A percentile compares a stretch with the other conserved stretches of the same genome.
phyloP scores from a whole-genome alignment of 2,888 invertebrate species.

The Xanthorhoe designata region DNA sequence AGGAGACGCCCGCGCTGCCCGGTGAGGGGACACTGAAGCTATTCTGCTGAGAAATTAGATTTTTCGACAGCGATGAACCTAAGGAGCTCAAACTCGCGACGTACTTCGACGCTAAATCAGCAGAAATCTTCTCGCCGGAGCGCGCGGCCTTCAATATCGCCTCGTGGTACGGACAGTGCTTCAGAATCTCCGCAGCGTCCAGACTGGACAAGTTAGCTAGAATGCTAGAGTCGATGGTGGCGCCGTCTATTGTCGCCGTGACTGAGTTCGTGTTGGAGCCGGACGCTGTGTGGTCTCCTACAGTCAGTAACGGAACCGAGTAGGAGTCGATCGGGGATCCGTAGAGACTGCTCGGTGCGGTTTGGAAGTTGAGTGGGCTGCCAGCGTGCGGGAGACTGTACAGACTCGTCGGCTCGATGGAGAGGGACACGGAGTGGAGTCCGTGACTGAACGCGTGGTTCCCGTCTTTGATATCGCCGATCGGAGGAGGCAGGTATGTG shows the following conservation, averaged over 20 bases:
- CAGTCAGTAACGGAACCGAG: conserved; percentile 77
- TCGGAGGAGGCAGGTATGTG: conserved; percentile 88
- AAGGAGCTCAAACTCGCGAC: conserved; percentile 82
- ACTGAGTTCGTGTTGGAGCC: conserved; percentile 71
- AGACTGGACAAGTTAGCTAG: conserved; percentile 71
- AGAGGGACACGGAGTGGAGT: conserved; percentile 65
- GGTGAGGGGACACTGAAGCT: conserved; percentile 58
- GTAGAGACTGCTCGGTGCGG: conserved; percentile 63
- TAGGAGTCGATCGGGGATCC: conserved; percentile 83
- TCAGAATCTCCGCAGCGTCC: conserved; percentile 79
- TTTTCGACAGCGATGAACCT: conserved; percentile 79
- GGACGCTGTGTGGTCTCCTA: conserved; percentile 81
- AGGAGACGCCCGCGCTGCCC: conserved; percentile 62
- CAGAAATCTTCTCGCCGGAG: conserved; percentile 74
- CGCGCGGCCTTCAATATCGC: conserved; percentile 79
- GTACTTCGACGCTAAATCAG: conserved; percentile 80
- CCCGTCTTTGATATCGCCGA: conserved; percentile 84
- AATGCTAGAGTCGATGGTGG: conserved; percentile 59
- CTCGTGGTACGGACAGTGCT: conserved; percentile 82
- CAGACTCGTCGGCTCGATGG: conserved; percentile 80
- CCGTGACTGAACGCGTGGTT: conserved; percentile 62
- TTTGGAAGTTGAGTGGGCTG: conserved; percentile 79
- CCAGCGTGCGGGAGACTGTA: conserved; percentile 82
- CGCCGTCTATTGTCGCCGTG: conserved; percentile 75
- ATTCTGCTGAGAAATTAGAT: conserved; percentile 49